Base-by-base conservation (phyloP, 2,888 invertebrate genomes). In the Rhagonycha fulva region DNA sequence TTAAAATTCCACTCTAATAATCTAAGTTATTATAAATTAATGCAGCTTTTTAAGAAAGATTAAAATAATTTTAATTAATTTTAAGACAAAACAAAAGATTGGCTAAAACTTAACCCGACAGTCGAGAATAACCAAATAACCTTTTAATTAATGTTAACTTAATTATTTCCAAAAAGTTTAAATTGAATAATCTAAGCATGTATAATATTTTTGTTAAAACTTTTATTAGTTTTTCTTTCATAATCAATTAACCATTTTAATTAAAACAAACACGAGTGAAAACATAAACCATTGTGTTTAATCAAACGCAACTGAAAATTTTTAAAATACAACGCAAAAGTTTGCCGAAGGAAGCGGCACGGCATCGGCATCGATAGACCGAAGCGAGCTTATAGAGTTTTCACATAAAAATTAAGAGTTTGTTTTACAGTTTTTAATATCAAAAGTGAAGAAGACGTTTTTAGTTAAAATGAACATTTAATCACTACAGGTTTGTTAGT, bases 1-100 rank as follows among this genome's bases (percentile, higher is more conserved):
- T 75, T 75, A 71, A 75, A 71, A 70, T 75, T 75, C 75, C 14
- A 60, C 30, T 75, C 75, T 67, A 62, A 32, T 74, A 71, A 70
- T 75, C 62, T 23, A 62, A 62, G 75, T 71, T 71, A 68, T 71
- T 68, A 30, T 32, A 63, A 61, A 26, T 61, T 71, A 75, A 71
- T 71, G 71, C 67, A 67, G 30, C 75, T 67, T 71, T 66, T 66
- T 26, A 24, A 66, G 26, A 66, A 66, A 66, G 63, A 66, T 66
- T 66, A 66, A 66, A 66, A 66, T 66, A 24, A 66, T 66, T 66
- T 66, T 66, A 66, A 66, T 66, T 66, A 66, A 66, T 66, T 66
- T 66, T 66, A 66, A 66, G 23, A 47, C 26, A 66, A 66, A 66
- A 66, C 63, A 66, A 66, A 66, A n/a, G 63, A 66, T 66, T 66